Conservation (phyloP, 2,888 invertebrate genomes). For the Homarus gammarus region DNA sequence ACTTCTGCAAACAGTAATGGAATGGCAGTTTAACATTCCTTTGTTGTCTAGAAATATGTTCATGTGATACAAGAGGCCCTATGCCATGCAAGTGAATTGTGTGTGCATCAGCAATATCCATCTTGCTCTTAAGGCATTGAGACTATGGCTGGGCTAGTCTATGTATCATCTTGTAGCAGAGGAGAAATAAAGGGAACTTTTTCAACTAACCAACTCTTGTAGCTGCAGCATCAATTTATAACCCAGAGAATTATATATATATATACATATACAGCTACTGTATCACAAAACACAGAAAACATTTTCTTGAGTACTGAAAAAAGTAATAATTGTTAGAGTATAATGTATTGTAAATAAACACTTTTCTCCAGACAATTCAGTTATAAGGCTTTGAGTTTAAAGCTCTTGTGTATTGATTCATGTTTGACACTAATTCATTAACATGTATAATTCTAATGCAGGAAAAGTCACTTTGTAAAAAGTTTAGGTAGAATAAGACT, state of each 20-base stretch:
- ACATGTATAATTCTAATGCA: too few relatives aligned
- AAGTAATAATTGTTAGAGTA: background rate
- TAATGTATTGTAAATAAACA: background rate
- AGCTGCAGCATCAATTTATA: slow-evolving; percentile 11
- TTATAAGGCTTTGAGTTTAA: background rate
- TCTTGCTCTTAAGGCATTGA: background rate
- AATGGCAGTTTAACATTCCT: background rate
- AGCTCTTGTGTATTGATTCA: too few relatives aligned
- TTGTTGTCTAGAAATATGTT: slow-evolving; percentile 25
- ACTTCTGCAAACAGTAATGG: background rate
- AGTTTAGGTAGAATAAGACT: too few relatives aligned
- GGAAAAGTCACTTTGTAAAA: too few relatives aligned
- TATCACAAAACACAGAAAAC: background rate
- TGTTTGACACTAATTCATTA: too few relatives aligned
- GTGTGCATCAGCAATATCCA: too few relatives aligned
- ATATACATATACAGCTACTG: slow-evolving; percentile 28
- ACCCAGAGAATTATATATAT: slow-evolving; percentile 3
- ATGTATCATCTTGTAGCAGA: background rate
- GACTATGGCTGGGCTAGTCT: background rate
- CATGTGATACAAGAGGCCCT: background rate
- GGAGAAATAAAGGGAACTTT: background rate
- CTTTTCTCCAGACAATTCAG: background rate
- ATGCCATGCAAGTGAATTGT: background rate
- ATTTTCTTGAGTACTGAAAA: background rate
- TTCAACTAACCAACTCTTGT: background rate